Conservation (phyloP, 30 jellyfish, hydroid and myxozoan genomes). For the Mastigias papua region DNA sequence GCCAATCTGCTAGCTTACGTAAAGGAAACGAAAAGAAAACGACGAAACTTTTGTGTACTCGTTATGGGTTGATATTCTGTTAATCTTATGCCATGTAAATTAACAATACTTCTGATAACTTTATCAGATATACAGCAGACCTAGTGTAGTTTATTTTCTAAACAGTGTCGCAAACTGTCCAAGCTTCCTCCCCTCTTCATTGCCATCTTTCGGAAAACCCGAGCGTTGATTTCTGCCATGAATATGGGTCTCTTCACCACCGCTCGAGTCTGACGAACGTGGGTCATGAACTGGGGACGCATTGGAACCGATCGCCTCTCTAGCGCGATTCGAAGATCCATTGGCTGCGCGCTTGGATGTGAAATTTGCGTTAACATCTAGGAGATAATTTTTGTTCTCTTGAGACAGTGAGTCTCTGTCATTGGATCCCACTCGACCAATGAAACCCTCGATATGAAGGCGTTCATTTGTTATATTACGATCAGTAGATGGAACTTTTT, state of each 20-base stretch:
- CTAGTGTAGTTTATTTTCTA: too few species aligned
- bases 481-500: neutral
- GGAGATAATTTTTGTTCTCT: neutral
- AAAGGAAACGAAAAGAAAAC: too few species aligned
- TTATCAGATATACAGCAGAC: too few species aligned
- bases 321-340: neutral
- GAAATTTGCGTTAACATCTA: neutral
- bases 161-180: too few species aligned
- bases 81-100: too few species aligned
- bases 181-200: too few species aligned
- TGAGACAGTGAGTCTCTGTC: neutral
- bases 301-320: neutral
- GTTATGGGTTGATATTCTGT: too few species aligned
- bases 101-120: too few species aligned
- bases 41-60: too few species aligned
- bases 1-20: too few species aligned
- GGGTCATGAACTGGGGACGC: neutral
- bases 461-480: neutral
- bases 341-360: neutral
- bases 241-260: neutral
- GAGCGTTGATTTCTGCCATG: neutral
- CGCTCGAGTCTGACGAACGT: constrained; percentile 16
- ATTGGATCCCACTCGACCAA: neutral
- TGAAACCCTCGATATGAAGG: neutral
- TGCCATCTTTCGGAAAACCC: neutral